Evolutionary conservation across 2,113 vertebrate species (phyloP).

Genomic region (Nothocercus julius): DNA sequence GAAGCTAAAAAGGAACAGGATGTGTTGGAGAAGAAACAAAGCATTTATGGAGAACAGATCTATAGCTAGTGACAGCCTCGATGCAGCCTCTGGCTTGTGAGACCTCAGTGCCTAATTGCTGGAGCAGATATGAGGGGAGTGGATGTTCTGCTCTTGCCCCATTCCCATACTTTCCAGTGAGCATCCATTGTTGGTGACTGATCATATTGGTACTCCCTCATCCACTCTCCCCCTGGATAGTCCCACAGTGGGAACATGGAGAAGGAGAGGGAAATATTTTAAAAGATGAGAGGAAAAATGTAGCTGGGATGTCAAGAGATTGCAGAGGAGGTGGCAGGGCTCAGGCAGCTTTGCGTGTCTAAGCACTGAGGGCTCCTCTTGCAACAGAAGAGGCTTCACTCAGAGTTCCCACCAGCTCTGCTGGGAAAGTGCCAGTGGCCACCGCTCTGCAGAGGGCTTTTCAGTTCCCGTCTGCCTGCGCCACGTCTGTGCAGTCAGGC

Average conservation of each 20-base stretch:
- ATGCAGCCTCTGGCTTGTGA: neutral
- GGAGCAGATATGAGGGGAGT: neutral
- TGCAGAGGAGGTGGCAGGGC: neutral
- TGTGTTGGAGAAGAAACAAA: neutral
- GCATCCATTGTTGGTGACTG: neutral
- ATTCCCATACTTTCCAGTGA: neutral
- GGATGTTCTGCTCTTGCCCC: neutral
- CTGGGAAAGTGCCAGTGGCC: neutral
- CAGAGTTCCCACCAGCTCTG: neutral
- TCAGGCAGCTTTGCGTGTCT: neutral
- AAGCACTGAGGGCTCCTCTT: neutral
- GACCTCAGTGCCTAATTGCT: neutral
- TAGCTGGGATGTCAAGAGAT: fast-evolving
- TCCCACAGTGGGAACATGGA: neutral
- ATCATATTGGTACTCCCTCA: neutral
- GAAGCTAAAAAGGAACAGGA: neutral
- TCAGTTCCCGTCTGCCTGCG: neutral
- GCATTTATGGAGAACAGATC: fast-evolving
- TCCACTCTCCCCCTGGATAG: neutral
- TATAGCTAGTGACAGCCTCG: neutral
- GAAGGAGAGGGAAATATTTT: neutral
- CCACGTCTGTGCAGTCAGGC: neutral
- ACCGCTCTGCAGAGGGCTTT: neutral
- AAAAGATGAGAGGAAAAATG: neutral
- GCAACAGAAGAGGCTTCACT: neutral